Evolutionary conservation across 1,140 invertebrate genomes (phyloP), one percentile per base, ranked within the genome.

Genomic region (Scaptodrosophila lebanonensis): DNA sequence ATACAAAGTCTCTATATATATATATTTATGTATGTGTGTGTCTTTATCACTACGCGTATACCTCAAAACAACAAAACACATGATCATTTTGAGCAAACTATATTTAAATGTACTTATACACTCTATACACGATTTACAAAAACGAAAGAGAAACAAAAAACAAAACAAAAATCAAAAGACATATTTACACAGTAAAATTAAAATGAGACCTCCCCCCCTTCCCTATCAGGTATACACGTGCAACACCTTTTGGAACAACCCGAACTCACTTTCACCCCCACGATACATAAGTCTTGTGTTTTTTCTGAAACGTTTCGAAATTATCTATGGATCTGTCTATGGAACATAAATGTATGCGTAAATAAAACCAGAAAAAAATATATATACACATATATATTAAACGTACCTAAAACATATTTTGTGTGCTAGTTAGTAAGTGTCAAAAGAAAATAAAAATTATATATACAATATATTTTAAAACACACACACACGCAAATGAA

Each of bases 1-100:
- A 66, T 58, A 68, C 43, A 30, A 56, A 48, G 42, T 59, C 43
- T 66, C 71, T 51, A 64, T 47, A 47, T 68, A 43, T 64, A 57
- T 83, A 71, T 73, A 70, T 83, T 66, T 71, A 70, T 82, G 66
- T 79, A 79, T 86, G 79, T 86, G 84, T 86, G 85, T 86, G 84
- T 86, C 85, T 86, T 86, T 50, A 79, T 77, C 69, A 85, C 69
- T 84, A 86, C 83, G 84, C 79, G 85, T 86, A 86, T 86, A 86
- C 85, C 85, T 86, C 85, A 86, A 86, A 68, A 66, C 40, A 15
- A 36, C 45, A 36, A 66, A 65, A 66, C 54, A 66, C 75, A 84
- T 84, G 70, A 84, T 84, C 67, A 84, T 83, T 79, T 79, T 73
- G 68, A 72, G 72, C 52, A 69, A 61, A 58, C 22, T 58, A 79